These are phyloP conservation scores for Oligia strigilis DNA, from an alignment of 2,888 invertebrate species.

Conservation along the genomic window DNA sequence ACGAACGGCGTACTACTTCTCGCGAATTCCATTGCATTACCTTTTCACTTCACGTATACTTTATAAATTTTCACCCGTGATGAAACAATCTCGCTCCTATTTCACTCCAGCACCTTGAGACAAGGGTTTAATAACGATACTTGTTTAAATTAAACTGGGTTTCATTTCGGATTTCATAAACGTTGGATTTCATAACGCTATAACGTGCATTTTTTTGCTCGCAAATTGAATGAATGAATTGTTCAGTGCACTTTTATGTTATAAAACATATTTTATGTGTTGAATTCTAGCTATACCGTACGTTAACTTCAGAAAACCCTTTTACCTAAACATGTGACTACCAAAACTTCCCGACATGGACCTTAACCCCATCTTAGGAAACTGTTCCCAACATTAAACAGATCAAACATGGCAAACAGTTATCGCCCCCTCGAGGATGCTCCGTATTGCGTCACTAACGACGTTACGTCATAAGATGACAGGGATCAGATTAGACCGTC, in stretches of 20 bases:
- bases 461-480: constrained; percentile 71
- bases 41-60: constrained; percentile 74
- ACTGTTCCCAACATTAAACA: constrained; percentile 62
- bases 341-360: constrained; percentile 49
- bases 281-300: background rate
- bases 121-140: constrained; percentile 60
- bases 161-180: constrained; percentile 43
- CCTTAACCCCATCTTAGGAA: constrained; percentile 50
- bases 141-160: constrained; percentile 63
- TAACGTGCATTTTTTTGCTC: constrained; percentile 33
- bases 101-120: constrained; percentile 57
- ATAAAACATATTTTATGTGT: background rate
- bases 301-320: constrained; percentile 19
- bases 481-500: constrained; percentile 71
- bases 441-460: constrained; percentile 69
- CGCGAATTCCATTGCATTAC: constrained; percentile 72
- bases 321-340: constrained; percentile 37
- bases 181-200: constrained; percentile 33
- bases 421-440: constrained; percentile 68
- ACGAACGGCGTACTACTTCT: constrained; percentile 70
- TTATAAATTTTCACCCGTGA: constrained; percentile 69
- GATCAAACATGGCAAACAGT: constrained; percentile 68
- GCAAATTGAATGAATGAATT: constrained; percentile 44
- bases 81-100: constrained; percentile 62
- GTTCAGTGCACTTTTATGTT: constrained; percentile 33